Base-by-base conservation (phyloP, 2,113 vertebrate species). In the Cyanocitta stelleri region DNA sequence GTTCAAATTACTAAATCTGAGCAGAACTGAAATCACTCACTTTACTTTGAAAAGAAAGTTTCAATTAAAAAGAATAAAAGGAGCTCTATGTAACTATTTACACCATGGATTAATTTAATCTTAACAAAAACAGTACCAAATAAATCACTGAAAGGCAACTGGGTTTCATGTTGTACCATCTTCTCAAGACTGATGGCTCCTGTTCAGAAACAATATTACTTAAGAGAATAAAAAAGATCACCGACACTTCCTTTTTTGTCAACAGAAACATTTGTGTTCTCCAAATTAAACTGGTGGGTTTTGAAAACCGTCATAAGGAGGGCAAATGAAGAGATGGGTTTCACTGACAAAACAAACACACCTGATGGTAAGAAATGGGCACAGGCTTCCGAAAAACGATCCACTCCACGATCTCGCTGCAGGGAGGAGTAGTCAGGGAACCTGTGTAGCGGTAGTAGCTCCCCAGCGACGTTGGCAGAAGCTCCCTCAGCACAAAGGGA, bases 381-480 rank as follows among this genome's bases (percentile, higher is more conserved):
- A 99, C 98, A 0, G 99, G 99, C 56, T 97, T 98, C 91, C 98
- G 98, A 97, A 99, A 99, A 95, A 99, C 82, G 13, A 99, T 99
- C 99, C 99, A 99, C 93, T 99, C 99, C 91, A 99, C 99, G 6
- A 99, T 98, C 95, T 99, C 99, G 4, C 99, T 99, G 90, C 99
- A 99, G 1, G 99, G 99, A 4, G 99, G 99, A 2, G 99, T 99
- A 26, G 99, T 99, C 94, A 99, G 97, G 17, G 99, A 99, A 48
- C 99, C 99, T 1, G 99, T 96, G 94, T 99, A 99, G 51, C 99
- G 98, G 89, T 99, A 99, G 89, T 99, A 99, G 92, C 99, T 99
- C 43, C 98, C 98, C 92, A 99, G 96, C 0, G 98, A 98, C 0
- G 98, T 97, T 0, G 99, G 99, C 95, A 99, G 97, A 67, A 99